A percentile compares a stretch with the other conserved stretches of the same genome.
Conservation (phyloP, 2,888 invertebrate genomes). For the Onchidella celtica region DNA sequence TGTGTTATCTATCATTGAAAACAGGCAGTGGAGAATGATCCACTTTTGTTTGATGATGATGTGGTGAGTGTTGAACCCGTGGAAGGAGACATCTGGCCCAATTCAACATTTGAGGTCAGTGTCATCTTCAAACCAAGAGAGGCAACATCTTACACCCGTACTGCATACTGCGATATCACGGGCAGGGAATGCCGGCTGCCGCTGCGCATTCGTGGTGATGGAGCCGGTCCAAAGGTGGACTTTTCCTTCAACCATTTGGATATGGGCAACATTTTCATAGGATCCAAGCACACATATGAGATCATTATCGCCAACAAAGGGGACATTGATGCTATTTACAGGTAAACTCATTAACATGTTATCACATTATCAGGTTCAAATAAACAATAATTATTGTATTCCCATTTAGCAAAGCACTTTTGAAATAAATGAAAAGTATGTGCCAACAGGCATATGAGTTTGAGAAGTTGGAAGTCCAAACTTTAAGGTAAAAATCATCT, state of each 20-base stretch:
- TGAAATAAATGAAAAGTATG: too few species aligned
- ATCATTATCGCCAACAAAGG: slow-evolving; percentile 80
- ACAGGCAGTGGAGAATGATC: slow-evolving; percentile 74
- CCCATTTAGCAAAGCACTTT: too few species aligned
- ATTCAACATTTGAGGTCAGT: slow-evolving; percentile 77
- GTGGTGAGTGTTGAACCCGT: slow-evolving; percentile 78
- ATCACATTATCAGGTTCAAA: neutral
- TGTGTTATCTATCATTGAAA: neutral
- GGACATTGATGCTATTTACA: slow-evolving; percentile 79
- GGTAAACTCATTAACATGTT: slow-evolving; percentile 12
- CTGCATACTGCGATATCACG: slow-evolving; percentile 80
- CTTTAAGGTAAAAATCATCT: too few species aligned
- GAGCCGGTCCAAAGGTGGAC: slow-evolving; percentile 79
- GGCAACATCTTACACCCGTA: slow-evolving; percentile 76
- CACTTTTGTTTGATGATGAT: slow-evolving; percentile 78
- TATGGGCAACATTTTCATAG: slow-evolving; percentile 80
- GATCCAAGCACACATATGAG: slow-evolving; percentile 79
- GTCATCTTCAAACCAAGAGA: slow-evolving; percentile 79
- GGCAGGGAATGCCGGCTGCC: slow-evolving; percentile 79
- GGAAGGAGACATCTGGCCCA: slow-evolving; percentile 80
- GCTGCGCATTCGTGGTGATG: slow-evolving; percentile 77
- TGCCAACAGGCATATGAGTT: too few species aligned
- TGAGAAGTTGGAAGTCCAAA: too few species aligned
- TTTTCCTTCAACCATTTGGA: slow-evolving; percentile 78
- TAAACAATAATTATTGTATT: neutral